Conservation (phyloP, 1,140 invertebrate species). For the Coptotermes formosanus region DNA sequence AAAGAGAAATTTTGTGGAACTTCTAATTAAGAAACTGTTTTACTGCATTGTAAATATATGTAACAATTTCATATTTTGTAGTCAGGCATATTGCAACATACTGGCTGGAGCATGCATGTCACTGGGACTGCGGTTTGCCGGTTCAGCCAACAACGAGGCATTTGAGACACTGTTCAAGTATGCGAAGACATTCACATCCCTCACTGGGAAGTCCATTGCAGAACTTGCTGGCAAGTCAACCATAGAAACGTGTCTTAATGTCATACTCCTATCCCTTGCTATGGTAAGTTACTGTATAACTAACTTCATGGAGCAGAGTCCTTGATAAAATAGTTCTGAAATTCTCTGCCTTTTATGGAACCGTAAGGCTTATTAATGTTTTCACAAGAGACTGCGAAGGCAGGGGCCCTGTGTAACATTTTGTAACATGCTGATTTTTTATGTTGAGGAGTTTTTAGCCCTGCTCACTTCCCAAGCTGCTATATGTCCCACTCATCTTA, state of each 20-base stretch:
- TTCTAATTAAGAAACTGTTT: neutral
- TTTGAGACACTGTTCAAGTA: conserved; percentile 71
- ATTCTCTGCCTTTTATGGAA: no score
- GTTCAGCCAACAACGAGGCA: conserved; percentile 81
- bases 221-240: conserved; percentile 88
- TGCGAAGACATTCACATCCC: conserved; percentile 63
- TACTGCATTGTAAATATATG: neutral
- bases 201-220: conserved; percentile 67
- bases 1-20: no score
- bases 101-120: conserved; percentile 91
- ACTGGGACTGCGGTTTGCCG: conserved; percentile 91
- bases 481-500: no score
- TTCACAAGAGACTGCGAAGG: no score
- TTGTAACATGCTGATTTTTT: no score
- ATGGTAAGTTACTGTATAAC: conserved; percentile 55
- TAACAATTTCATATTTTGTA: conserved; percentile 48
- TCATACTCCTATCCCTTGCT: conserved; percentile 75
- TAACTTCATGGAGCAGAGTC: neutral
- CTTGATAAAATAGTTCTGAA: no score
- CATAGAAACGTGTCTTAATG: conserved; percentile 85
- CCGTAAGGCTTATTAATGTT: no score
- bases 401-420: no score
- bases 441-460: no score
- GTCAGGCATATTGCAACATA: conserved; percentile 95
- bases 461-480: no score